Evolutionary conservation across 2,888 invertebrate species (phyloP), one percentile per base, ranked within the genome.

Genomic region (Machimus atricapillus): DNA sequence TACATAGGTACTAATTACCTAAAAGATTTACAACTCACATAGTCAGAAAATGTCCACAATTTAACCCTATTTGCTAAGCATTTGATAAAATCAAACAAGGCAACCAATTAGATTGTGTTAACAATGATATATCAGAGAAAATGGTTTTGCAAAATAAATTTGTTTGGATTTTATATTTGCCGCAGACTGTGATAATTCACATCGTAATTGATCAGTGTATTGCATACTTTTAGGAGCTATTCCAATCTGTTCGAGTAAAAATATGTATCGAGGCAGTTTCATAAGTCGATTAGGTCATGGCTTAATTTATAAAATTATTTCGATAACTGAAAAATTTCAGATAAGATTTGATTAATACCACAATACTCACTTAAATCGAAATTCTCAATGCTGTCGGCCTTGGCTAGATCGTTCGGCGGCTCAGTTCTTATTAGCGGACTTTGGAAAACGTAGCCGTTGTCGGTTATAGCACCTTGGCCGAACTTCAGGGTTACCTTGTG

Each of bases 351-450:
- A 46, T 46, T 2, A 27, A 43, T 8, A 79, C 19, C 16, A 8
- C 5, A 16, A n/a, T 46, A 89, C 90, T 89, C 88, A 90, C 90
- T 89, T 83, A 89, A 87, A 87, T 90, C 89, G 66, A 90, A 88
- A 87, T 89, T 87, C 87, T 90, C 90, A 43, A 90, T 86, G 76
- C 90, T 90, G 86, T 90, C 89, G 19, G 89, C 89, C 81, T 89
- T 89, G 46, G 89, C 89, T 31, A 90, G 79, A 19, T 88, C 89
- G 82, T 88, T 88, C 14, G 89, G 82, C 9, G 89, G 89, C 83
- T 90, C 90, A 0, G 90, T 89, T 87, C 89, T 88, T 19, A 90
- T 90, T 31, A 90, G 88, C 12, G 90, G 90, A 89, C 90, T 90
- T 89, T 90, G 90, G 76, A 90, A 90, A 27, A 90, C 78, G 81